Base-by-base conservation (phyloP, 1,140 invertebrate genomes). In the Heliconius hermathena region DNA sequence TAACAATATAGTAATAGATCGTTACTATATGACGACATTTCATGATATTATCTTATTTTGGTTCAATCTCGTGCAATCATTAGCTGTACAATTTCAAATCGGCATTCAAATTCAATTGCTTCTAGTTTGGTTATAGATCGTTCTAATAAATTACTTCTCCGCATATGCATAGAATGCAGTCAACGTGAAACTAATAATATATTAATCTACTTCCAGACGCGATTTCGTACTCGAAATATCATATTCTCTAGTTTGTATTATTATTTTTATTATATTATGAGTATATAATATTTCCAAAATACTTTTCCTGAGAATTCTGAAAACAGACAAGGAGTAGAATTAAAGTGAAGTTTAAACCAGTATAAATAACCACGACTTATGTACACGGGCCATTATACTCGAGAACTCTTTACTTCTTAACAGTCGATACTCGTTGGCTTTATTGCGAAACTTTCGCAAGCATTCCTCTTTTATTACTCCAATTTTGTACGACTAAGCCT, bases 391-490 rank as follows among this genome's bases (percentile, higher is more conserved):
- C 84, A 89, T 89, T 89, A 89, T 87, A 85, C 90, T 91, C 81
- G 85, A 90, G 89, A 93, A 94, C 91, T 93, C 93, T 91, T 94
- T 94, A 92, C 92, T 93, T 89, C 92, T 93, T 93, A 92, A 91
- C 93, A 94, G 90, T 94, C 93, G 92, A 93, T 94, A 93, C 91
- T 91, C 90, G 91, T 93, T 91, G 90, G 89, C 88, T 94, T 94
- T 94, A 94, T 94, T 94, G 91, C 93, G 82, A 94, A 94, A 94
- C 89, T 94, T 94, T 94, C 84, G 87, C 91, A 88, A 88, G 92
- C 93, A 93, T 93, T 94, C 89, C 93, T 93, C 92, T 93, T 94
- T 93, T 94, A 94, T 94, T 94, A 94, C 93, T 90, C 89, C 93
- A 94, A 93, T 94, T 93, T 93, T 91, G 93, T 93, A 91, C 88